Evolutionary conservation across 2,888 invertebrate species (phyloP), one percentile per base, ranked within the genome.

Genomic region (Synanthedon myopaeformis): DNA sequence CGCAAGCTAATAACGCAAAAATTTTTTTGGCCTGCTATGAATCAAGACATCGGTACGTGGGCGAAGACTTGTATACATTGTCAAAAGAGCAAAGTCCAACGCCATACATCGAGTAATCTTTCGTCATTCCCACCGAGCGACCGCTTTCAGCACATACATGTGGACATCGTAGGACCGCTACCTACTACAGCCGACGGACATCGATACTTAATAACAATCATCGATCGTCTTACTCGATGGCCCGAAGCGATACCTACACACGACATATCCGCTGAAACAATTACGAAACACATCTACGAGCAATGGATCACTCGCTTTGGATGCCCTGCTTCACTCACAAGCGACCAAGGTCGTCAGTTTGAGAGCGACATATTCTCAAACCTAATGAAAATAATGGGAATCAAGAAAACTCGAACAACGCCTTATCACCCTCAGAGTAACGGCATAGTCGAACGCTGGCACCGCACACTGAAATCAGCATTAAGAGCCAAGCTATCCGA

Each of bases 111-210:
- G 13, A 41, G 53, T 28, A 54, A 56, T 10, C 14, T 53, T 4
- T 52, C 55, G 3, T 19, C 49, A 8, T 59, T 54, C 14, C 35
- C 19, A 6, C 41, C 35, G 5, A 41, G 55, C 10, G 52, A 35
- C 11, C 41, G 57, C 1, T 55, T 58, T 41, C 51, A 53, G 6
- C 58, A 58, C 28, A 4, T 56, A 1, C 55, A 58, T 42, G 49
- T 58, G 1, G 54, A 56, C 49, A 53, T 57, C 13, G 52, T 42
- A 12, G 42, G 42, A n/a, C 42, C 42, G 1, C 42, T 42, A 6
- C 42, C n/a, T 12, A 42, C 42, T 12, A 12, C 42, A 6, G 11
- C 42, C 11, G 42, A 42, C n/a, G 42, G 42, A n/a, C n/a, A 42
- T 42, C 11, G 42, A n/a, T 42, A 42, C n/a, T 4, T 11, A 12